phyloP scores from a whole-genome alignment of 1,140 invertebrate genomes.

The Scylla paramamosain region DNA sequence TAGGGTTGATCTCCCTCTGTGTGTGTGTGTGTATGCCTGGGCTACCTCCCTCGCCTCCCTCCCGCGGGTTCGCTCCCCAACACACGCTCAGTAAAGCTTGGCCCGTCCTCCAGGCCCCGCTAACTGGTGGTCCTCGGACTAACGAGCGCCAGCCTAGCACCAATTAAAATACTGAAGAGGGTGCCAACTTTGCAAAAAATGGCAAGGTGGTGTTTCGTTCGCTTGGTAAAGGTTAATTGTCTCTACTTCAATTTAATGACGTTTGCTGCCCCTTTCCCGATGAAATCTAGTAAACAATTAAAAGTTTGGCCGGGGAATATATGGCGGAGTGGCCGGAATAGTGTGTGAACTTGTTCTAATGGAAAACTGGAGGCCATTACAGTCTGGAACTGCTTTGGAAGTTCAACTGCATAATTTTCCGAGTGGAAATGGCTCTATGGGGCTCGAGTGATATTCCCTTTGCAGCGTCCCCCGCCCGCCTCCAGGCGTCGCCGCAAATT shows the following conservation, averaged over 20 bases:
- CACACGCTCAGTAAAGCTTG: neutral
- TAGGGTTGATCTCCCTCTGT: neutral
- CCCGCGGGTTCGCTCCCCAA: neutral
- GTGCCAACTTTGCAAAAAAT: constrained; percentile 72
- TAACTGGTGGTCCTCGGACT: constrained; percentile 60
- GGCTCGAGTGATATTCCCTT: constrained; percentile 36
- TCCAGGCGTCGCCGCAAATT: neutral
- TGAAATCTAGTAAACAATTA: constrained; percentile 71
- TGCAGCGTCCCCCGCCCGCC: constrained; percentile 1
- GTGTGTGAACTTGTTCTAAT: constrained; percentile 72
- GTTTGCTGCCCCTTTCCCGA: constrained; percentile 62
- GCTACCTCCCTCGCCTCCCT: neutral
- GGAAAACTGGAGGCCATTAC: constrained; percentile 74
- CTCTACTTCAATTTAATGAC: constrained; percentile 72
- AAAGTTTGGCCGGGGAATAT: constrained; percentile 69
- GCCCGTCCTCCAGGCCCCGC: constrained; percentile 15
- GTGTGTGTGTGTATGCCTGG: neutral
- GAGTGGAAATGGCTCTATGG: constrained; percentile 69
- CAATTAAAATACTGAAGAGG: constrained; percentile 74
- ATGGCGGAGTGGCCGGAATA: constrained; percentile 57
- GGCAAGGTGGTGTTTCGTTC: constrained; percentile 68
- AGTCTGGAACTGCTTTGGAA: constrained; percentile 67
- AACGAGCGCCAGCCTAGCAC: constrained; percentile 68
- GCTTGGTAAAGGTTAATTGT: constrained; percentile 71
- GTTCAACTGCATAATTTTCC: constrained; percentile 72